A percentile compares a stretch with the other conserved stretches of the same genome.
Conservation (phyloP, 2,888 invertebrate species). For the Lymantria dispar region DNA sequence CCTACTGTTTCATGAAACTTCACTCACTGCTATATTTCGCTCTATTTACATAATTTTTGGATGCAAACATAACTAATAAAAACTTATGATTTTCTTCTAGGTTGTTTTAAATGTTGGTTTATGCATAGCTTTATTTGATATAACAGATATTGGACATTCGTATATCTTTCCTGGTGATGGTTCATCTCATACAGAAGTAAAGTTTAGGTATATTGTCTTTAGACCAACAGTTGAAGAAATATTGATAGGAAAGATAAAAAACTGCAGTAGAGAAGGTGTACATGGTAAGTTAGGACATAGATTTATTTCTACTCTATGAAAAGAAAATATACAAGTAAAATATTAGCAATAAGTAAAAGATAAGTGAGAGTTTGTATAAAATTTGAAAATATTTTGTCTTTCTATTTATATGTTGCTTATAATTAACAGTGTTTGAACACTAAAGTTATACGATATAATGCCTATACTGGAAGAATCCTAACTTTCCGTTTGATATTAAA, state of each 20-base stretch:
- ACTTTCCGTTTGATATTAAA: too few species aligned
- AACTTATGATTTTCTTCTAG: constrained; percentile 69
- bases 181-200: constrained; percentile 95
- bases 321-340: background rate
- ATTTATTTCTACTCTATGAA: background rate
- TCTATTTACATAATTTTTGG: too few species aligned
- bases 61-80: too few species aligned
- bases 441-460: too few species aligned
- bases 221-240: constrained; percentile 97
- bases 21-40: too few species aligned
- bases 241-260: constrained; percentile 95
- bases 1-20: too few species aligned
- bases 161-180: constrained; percentile 98
- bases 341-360: too few species aligned
- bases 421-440: too few species aligned
- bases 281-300: constrained; percentile 86
- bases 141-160: constrained; percentile 93
- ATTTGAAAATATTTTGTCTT: too few species aligned
- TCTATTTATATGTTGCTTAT: too few species aligned
- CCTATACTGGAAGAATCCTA: too few species aligned
- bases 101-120: constrained; percentile 97
- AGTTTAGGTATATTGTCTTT: constrained; percentile 97
- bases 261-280: constrained; percentile 95
- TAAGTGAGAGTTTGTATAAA: too few species aligned
- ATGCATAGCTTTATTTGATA: constrained; percentile 96